Evolutionary conservation across 2,797 vertebrate species (phyloP).

Genomic region (Oophaga sylvatica): DNA sequence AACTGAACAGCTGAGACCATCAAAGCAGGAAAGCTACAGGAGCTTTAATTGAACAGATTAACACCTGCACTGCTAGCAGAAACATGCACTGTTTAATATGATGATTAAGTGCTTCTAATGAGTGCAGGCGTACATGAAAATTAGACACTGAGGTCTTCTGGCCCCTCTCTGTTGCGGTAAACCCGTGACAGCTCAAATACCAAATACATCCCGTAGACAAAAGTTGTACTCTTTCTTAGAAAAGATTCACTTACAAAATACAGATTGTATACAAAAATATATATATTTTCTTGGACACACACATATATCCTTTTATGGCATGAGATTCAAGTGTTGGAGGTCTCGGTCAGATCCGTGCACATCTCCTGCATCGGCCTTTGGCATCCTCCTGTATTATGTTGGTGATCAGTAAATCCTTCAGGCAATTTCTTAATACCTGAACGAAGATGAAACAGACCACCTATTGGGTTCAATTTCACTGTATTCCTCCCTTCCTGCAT

Average conservation of each 20-base stretch:
- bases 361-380: slow-evolving; percentile 79
- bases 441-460: slow-evolving; percentile 74
- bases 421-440: slow-evolving; percentile 74
- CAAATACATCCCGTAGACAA: no score
- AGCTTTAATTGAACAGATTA: no score
- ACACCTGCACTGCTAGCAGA: no score
- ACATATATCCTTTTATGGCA: not conserved
- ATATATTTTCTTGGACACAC: not conserved
- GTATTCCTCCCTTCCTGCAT: not conserved
- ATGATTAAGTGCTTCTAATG: no score
- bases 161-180: no score
- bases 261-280: not conserved
- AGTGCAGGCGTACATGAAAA: no score
- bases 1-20: no score
- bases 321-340: slow-evolving; percentile 72
- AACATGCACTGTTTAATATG: no score
- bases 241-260: not conserved
- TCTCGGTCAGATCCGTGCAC: slow-evolving; percentile 79
- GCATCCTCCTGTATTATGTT: slow-evolving; percentile 80
- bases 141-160: no score
- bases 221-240: no score
- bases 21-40: no score
- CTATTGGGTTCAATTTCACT: slow-evolving; percentile 49
- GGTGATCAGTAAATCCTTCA: slow-evolving; percentile 77
- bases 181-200: no score